phyloP scores from a whole-genome alignment of 2,113 vertebrate species.

The Pelobates fuscus region DNA sequence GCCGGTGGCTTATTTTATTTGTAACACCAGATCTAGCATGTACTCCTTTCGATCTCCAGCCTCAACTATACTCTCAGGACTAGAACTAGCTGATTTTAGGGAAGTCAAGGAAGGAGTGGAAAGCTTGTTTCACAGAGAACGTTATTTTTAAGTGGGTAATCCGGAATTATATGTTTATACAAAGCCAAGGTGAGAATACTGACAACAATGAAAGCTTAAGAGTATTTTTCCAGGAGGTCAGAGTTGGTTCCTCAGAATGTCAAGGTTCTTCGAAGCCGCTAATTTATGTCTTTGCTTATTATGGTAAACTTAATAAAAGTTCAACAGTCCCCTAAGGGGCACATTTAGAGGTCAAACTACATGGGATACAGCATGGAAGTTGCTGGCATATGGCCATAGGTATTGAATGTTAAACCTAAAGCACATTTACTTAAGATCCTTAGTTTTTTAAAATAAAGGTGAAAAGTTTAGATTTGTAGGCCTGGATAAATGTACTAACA shows the following conservation, averaged over 20 bases:
- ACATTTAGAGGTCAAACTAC: slow-evolving; percentile 52
- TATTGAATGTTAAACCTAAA: slow-evolving; percentile 8
- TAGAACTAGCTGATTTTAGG: slow-evolving; percentile 23
- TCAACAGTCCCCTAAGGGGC: slow-evolving; percentile 62
- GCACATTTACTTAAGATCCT: neutral
- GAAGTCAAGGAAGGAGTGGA: slow-evolving; percentile 44
- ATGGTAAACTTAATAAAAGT: slow-evolving; percentile 58
- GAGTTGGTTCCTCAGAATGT: slow-evolving; percentile 43
- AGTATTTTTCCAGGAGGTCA: slow-evolving; percentile 50
- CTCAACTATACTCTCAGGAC: neutral
- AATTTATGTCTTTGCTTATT: slow-evolving; percentile 62
- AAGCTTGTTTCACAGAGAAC: slow-evolving; percentile 50
- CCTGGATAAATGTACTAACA: slow-evolving; percentile 28
- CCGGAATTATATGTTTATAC: slow-evolving; percentile 60
- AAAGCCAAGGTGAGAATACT: slow-evolving; percentile 52
- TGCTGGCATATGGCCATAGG: slow-evolving; percentile 54
- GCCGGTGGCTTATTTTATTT: slow-evolving; percentile 1
- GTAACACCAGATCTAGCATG: neutral
- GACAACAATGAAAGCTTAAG: slow-evolving; percentile 62
- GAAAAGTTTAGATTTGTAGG: slow-evolving; percentile 38
- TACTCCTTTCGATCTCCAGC: slow-evolving; percentile 15
- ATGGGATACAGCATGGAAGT: slow-evolving; percentile 61
- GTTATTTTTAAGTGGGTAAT: slow-evolving; percentile 56
- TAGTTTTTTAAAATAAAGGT: slow-evolving; percentile 10
- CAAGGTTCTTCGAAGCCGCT: slow-evolving; percentile 54